Conservation (phyloP, 2,888 invertebrate species). For the Sclerodermus sp. region DNA sequence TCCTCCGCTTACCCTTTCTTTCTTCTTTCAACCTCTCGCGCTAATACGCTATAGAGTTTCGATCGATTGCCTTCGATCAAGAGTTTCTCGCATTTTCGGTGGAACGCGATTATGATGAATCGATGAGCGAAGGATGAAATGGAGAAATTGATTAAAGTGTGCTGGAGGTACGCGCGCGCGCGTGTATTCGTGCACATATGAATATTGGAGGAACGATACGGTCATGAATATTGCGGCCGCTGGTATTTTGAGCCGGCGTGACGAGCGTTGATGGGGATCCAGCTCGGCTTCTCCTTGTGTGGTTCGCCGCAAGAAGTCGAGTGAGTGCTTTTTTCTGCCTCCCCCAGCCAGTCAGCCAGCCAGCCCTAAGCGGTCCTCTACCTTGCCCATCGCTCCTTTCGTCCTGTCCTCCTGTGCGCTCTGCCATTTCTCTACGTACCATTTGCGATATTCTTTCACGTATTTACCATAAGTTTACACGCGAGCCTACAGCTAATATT, state of each 20-base stretch:
- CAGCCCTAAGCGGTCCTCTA: slow-evolving; percentile 3
- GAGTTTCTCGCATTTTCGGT: too few relatives aligned
- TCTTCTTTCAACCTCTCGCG: neutral
- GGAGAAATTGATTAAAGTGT: too few relatives aligned
- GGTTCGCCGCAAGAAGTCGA: slow-evolving; percentile 45
- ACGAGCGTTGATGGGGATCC: slow-evolving; percentile 50
- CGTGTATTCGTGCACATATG: too few relatives aligned
- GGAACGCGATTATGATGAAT: too few relatives aligned
- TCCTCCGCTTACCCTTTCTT: slow-evolving; percentile 4
- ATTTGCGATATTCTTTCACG: slow-evolving; percentile 1
- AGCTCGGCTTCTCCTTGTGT: slow-evolving; percentile 43
- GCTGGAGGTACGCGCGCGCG: neutral
- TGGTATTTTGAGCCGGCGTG: slow-evolving; percentile 51
- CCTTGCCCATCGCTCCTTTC: slow-evolving; percentile 9
- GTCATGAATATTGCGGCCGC: slow-evolving; percentile 44
- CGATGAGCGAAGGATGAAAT: too few relatives aligned
- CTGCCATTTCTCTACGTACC: slow-evolving; percentile 1
- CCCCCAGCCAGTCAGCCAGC: slow-evolving; percentile 16
- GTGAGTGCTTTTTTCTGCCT: slow-evolving; percentile 38
- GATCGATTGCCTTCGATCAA: too few relatives aligned
- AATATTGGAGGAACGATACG: slow-evolving; percentile 12
- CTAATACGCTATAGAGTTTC: too few relatives aligned
- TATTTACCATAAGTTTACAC: too few relatives aligned
- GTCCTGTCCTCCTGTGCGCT: neutral
- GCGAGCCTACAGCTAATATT: too few relatives aligned